phyloP scores from a whole-genome alignment of 1,140 invertebrate genomes.

The Triops longicaudatus region DNA sequence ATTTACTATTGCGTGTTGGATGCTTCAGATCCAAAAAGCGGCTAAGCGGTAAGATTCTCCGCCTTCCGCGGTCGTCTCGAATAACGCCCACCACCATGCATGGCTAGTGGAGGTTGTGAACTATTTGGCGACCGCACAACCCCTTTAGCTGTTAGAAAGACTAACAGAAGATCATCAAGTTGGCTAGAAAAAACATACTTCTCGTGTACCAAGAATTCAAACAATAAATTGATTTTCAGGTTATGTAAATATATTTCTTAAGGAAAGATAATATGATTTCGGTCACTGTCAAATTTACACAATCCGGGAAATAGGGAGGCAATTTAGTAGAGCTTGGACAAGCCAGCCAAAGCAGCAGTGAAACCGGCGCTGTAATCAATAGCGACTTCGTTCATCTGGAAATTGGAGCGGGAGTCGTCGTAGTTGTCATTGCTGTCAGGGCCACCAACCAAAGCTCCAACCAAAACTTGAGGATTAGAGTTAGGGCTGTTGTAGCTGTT shows the following conservation, averaged over 20 bases:
- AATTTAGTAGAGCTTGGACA: conserved; percentile 30
- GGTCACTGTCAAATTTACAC: neutral
- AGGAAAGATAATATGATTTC: neutral
- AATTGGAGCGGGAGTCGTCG: conserved; percentile 45
- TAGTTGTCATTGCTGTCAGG: conserved; percentile 48
- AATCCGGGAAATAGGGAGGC: neutral
- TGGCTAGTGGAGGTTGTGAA: neutral
- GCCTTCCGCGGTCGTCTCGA: neutral
- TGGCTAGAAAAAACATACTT: too few relatives aligned
- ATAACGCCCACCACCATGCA: neutral
- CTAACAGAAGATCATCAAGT: neutral
- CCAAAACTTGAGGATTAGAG: conserved; percentile 47
- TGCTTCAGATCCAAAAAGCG: too few relatives aligned
- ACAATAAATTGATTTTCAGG: neutral
- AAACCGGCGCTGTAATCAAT: conserved; percentile 52
- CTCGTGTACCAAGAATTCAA: neutral
- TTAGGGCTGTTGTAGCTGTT: conserved; percentile 39
- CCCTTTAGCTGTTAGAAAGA: neutral
- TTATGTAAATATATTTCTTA: neutral
- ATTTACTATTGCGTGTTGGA: too few relatives aligned
- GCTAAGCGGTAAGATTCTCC: neutral
- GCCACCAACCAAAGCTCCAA: conserved; percentile 50
- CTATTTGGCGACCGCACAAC: neutral
- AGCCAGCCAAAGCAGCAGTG: conserved; percentile 44
- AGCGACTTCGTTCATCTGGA: conserved; percentile 49